Base-by-base conservation (phyloP, 2,888 invertebrate genomes). In the Strigamia maritima region DNA sequence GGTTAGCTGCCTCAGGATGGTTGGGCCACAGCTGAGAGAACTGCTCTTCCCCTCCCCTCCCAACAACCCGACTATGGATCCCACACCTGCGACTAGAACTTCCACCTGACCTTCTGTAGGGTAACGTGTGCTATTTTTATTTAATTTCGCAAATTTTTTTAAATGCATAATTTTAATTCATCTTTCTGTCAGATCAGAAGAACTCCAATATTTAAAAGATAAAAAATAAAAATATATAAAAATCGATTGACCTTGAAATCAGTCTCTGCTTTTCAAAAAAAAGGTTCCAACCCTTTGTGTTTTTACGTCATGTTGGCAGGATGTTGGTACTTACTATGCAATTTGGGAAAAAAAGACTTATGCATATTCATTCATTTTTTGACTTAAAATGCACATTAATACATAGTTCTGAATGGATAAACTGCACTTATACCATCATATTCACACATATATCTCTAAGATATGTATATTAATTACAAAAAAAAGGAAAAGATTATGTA, bases 1-100 rank as follows among this genome's bases (percentile, higher is more conserved):
- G 78, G 65, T 70, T 78, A 70, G 65, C 78, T 70, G 78, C 78
- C 78, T 78, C 78, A 31, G 78, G 78, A 26, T 78, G 78, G 78
- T 65, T 78, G 78, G 78, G 78, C 49, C 78, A 78, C 78, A 78
- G 78, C 78, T 78, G 78, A 78, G 78, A 70, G 78, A 78, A 65
- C 31, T 70, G 78, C 78, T 78, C 74, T 44, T 78, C 78, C 78
- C 78, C 74, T 70, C 78, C 78, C 78, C 49, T 78, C 78, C 78
- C 78, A 70, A 78, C 76, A 31, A 35, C 78, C 65, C 78, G 70
- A 78, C 65, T 24, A 70, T 22, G 70, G 78, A 78, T 38, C 78
- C 78, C 78, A 78, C 78, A 31, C 65, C 70, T 78, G 74, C 78
- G 78, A 78, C 24, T 78, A 35, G 65, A 31, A 70, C 78, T 38